Evolutionary conservation across 2,888 invertebrate species (phyloP).

Genomic region (Malachius bipustulatus): DNA sequence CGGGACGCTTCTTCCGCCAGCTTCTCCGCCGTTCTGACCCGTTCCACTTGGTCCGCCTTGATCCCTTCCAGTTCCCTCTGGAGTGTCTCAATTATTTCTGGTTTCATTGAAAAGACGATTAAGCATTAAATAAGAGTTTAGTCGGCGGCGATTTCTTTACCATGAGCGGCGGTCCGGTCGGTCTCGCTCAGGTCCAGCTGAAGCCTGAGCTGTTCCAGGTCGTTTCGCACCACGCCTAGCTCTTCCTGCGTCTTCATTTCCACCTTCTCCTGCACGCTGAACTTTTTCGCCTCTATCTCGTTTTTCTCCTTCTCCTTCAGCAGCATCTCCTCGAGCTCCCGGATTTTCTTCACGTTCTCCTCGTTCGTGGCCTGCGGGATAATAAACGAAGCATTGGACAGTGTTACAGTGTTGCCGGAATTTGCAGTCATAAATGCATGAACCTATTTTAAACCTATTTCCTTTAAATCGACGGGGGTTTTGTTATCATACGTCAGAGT

Average conservation of each 20-base stretch:
- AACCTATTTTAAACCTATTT: too few relatives aligned
- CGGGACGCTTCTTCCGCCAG: conserved; percentile 7
- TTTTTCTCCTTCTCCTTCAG: conserved; percentile 36
- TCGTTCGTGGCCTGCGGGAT: conserved; percentile 38
- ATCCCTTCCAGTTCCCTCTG: conserved; percentile 21
- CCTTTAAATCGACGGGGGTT: too few relatives aligned
- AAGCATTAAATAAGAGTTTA: too few relatives aligned
- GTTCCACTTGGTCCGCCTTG: conserved; percentile 16
- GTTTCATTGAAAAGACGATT: conserved; percentile 9
- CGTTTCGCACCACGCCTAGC: conserved; percentile 42
- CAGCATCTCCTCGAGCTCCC: conserved; percentile 39
- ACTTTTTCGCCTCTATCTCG: conserved; percentile 44
- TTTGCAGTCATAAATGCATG: too few relatives aligned
- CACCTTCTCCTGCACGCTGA: conserved; percentile 54
- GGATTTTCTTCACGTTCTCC: conserved; percentile 37
- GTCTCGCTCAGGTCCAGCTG: conserved; percentile 24
- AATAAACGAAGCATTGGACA: too few relatives aligned
- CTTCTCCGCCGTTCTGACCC: conserved; percentile 15
- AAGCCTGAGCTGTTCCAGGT: conserved; percentile 43
- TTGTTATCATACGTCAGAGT: too few relatives aligned
- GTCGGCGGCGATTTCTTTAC: too few relatives aligned
- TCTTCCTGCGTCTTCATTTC: conserved; percentile 49
- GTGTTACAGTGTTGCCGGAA: too few relatives aligned
- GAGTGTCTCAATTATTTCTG: conserved; percentile 16
- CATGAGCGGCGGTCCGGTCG: conserved; percentile 14